Percentiles rank a stretch among this genome's conserved stretches.
Conservation (phyloP, 2,113 vertebrate species). For the Urocitellus parryii region DNA sequence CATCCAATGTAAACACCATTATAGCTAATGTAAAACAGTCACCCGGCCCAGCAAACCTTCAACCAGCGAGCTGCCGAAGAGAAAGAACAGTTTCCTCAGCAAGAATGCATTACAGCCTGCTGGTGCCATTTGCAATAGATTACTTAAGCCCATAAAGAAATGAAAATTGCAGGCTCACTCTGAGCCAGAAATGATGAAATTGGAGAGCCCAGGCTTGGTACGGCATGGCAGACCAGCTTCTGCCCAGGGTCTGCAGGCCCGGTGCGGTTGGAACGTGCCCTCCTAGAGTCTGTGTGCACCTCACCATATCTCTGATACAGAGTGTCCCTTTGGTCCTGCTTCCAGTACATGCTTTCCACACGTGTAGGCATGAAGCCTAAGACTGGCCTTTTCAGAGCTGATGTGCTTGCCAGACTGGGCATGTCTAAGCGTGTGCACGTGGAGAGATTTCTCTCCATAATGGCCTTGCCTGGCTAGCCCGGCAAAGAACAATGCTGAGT, state of each 20-base stretch:
- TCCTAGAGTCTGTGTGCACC: not conserved
- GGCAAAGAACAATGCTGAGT: not conserved
- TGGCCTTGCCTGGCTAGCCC: not conserved
- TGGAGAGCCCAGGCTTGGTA: slow-evolving; percentile 55
- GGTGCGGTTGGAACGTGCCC: not conserved
- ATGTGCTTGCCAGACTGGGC: not conserved
- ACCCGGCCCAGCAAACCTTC: slow-evolving; percentile 49
- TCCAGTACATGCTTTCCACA: not conserved
- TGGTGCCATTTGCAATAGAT: slow-evolving; percentile 85
- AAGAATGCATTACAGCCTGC: slow-evolving; percentile 79
- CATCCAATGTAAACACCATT: slow-evolving; percentile 76
- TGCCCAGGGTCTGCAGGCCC: not conserved
- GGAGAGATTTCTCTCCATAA: not conserved
- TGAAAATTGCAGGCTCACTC: slow-evolving; percentile 78
- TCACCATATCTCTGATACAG: not conserved
- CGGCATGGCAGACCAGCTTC: slow-evolving; percentile 15
- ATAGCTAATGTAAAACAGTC: slow-evolving; percentile 74
- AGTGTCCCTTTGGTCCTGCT: not conserved
- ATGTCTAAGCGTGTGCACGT: fast-evolving
- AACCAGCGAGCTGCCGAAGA: slow-evolving; percentile 71
- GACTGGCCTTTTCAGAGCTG: not conserved
- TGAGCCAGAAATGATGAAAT: slow-evolving; percentile 82
- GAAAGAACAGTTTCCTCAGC: slow-evolving; percentile 79
- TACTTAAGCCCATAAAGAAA: slow-evolving; percentile 79
- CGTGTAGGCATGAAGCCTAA: not conserved